phyloP scores from a whole-genome alignment of 2,797 vertebrate species.

The Myotis vivesi region DNA sequence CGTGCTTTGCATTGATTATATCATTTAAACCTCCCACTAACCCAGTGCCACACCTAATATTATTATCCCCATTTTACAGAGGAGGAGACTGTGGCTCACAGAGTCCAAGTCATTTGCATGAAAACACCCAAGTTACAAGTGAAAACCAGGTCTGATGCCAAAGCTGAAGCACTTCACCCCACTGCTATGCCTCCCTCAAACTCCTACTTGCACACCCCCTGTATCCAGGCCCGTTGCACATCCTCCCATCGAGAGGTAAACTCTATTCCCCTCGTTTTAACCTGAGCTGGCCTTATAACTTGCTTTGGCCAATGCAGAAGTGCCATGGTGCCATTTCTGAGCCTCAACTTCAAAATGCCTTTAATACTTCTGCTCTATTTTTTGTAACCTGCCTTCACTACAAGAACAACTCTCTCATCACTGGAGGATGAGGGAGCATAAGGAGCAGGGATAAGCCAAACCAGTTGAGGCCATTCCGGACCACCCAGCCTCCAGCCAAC shows the following conservation, averaged over 20 bases:
- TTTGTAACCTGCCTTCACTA: neutral
- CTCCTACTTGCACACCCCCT: neutral
- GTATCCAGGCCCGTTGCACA: neutral
- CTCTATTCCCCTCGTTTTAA: neutral
- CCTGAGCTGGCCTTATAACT: neutral
- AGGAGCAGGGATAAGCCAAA: neutral
- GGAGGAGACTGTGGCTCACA: neutral
- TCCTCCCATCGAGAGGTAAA: neutral
- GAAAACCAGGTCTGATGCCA: neutral
- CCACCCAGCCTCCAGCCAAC: neutral
- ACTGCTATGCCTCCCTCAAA: neutral
- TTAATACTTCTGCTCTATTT: neutral
- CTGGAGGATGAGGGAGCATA: neutral
- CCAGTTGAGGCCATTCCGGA: neutral
- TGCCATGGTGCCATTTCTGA: neutral
- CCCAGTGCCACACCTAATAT: neutral
- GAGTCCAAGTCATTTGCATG: neutral
- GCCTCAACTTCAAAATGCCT: neutral
- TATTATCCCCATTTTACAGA: neutral
- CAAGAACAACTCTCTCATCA: neutral
- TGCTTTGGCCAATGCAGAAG: neutral
- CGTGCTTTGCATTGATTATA: accelerated
- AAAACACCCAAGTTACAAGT: neutral
- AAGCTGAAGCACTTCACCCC: neutral
- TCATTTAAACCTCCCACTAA: neutral